phyloP scores from a whole-genome alignment of 2,888 invertebrate genomes.

The Zelleria hepariella region DNA sequence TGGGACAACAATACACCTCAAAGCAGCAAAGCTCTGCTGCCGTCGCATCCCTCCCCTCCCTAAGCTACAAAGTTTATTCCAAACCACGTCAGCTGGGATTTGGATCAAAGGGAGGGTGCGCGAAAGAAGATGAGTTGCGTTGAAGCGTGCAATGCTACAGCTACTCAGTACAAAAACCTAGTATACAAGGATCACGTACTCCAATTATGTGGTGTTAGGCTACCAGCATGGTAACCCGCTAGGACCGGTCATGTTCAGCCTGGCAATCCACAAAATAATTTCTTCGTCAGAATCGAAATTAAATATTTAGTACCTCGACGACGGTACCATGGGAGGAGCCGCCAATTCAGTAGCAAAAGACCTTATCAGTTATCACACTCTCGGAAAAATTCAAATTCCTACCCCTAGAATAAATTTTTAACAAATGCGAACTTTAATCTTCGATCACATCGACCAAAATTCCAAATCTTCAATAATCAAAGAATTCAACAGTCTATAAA shows the following conservation, averaged over 20 bases:
- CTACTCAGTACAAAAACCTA: neutral
- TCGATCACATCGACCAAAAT: neutral
- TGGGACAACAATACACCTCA: too few species aligned
- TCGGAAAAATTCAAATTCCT: neutral
- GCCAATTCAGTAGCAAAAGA: neutral
- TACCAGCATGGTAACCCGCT: neutral
- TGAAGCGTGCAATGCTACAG: neutral
- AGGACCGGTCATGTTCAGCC: neutral
- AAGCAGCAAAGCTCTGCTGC: too few species aligned
- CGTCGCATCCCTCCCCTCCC: too few species aligned
- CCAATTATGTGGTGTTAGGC: neutral
- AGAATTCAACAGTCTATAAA: neutral
- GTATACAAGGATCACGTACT: neutral
- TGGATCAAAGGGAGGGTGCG: neutral
- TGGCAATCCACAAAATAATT: neutral
- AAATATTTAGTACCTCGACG: neutral
- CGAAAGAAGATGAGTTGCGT: neutral
- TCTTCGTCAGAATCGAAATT: neutral
- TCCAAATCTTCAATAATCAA: neutral
- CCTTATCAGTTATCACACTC: neutral
- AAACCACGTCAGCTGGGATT: neutral
- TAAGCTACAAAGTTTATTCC: too few species aligned
- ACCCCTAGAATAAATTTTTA: neutral
- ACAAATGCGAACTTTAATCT: neutral
- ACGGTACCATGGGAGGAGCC: neutral